Evolutionary conservation across 1,140 invertebrate genomes (phyloP).

Genomic region (Drosophila kurseongensis): DNA sequence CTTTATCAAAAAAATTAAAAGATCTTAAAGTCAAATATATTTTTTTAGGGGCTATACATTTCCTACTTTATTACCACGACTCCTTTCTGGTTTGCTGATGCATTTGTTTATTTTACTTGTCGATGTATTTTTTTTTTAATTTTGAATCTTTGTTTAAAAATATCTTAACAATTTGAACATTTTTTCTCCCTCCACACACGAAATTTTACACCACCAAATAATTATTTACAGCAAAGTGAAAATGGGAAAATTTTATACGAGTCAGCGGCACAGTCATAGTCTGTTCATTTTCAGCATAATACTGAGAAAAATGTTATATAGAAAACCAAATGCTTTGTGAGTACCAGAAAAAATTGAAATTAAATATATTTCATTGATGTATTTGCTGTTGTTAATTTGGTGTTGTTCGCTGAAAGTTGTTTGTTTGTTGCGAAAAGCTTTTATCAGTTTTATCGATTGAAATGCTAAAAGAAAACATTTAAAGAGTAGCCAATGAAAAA

Average conservation of each 20-base stretch:
- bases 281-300: slow-evolving; percentile 78
- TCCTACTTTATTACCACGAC: no score
- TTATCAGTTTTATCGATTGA: slow-evolving; percentile 26
- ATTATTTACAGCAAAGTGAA: slow-evolving; percentile 57
- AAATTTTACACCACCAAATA: neutral
- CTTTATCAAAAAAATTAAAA: no score
- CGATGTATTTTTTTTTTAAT: neutral
- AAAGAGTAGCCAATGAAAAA: neutral
- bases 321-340: slow-evolving; percentile 75
- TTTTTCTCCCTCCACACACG: slow-evolving; percentile 11
- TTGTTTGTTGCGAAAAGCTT: slow-evolving; percentile 29
- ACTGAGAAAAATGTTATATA: slow-evolving; percentile 75
- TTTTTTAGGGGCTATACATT: no score
- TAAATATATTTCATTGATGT: slow-evolving; percentile 28
- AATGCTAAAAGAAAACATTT: slow-evolving; percentile 19
- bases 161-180: neutral
- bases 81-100: no score
- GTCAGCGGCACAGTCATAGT: slow-evolving; percentile 71
- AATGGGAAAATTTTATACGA: slow-evolving; percentile 57
- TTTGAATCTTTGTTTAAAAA: neutral
- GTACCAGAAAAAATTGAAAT: slow-evolving; percentile 36
- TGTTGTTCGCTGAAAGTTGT: slow-evolving; percentile 37
- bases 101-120: no score
- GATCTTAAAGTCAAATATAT: no score
- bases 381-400: slow-evolving; percentile 33